Conservation (phyloP, 2,113 vertebrate genomes). For the Perognathus longimembris region DNA sequence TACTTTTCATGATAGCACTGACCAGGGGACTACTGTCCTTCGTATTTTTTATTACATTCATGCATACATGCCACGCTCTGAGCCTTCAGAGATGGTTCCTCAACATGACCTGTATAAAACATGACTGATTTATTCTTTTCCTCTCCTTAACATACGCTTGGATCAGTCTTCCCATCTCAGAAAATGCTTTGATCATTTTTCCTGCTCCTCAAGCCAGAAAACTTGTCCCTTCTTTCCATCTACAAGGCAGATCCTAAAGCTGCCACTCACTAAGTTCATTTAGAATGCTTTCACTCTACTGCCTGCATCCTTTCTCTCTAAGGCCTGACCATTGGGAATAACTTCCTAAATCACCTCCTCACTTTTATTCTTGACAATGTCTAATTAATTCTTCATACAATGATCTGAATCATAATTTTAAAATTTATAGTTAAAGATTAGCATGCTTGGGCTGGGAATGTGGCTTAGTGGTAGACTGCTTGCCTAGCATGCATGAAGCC, state of each 20-base stretch:
- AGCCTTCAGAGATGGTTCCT: not conserved
- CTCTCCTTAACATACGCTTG: not conserved
- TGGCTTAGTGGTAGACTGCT: too few species aligned
- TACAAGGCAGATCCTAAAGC: not conserved
- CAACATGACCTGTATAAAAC: not conserved
- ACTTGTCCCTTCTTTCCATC: not conserved
- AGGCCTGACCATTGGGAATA: not conserved
- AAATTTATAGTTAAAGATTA: constrained; percentile 22
- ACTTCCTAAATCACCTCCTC: not conserved
- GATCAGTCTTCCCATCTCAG: not conserved
- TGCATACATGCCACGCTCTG: not conserved
- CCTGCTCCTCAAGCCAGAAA: not conserved
- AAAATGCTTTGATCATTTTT: not conserved
- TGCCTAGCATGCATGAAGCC: too few species aligned
- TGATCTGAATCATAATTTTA: not conserved
- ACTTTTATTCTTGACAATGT: not conserved
- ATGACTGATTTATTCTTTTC: not conserved
- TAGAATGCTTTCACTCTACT: not conserved
- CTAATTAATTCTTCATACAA: not conserved
- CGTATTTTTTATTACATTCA: not conserved
- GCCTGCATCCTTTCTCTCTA: not conserved
- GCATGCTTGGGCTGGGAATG: too few species aligned
- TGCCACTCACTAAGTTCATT: not conserved
- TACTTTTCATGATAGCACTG: not conserved
- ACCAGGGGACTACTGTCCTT: not conserved